These are phyloP conservation scores for Tadarida brasiliensis DNA, from an alignment of 2,797 vertebrate genomes.

Conservation along the genomic window DNA sequence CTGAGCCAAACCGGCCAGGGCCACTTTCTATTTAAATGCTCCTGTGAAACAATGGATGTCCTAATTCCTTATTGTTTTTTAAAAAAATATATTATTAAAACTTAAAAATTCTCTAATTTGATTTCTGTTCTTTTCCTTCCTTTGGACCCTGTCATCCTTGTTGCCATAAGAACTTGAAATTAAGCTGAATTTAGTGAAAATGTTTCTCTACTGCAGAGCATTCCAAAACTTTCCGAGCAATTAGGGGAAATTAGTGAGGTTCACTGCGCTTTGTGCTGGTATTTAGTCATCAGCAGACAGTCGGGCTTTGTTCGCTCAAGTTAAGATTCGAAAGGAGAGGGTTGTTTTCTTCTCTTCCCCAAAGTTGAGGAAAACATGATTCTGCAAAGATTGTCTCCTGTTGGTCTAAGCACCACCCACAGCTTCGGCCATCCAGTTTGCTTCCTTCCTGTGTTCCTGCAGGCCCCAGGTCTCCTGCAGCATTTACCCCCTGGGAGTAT, in stretches of 20 bases:
- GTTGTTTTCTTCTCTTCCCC: neutral
- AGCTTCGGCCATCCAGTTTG: neutral
- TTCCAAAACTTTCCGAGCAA: constrained; percentile 69
- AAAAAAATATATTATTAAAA: constrained; percentile 31
- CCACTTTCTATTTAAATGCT: constrained; percentile 12
- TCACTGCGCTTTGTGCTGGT: neutral
- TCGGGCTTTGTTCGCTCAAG: neutral
- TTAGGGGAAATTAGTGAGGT: constrained; percentile 76
- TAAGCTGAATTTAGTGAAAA: constrained; percentile 59
- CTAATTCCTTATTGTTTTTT: neutral
- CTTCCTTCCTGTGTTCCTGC: neutral
- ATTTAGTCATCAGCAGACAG: neutral
- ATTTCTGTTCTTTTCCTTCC: neutral
- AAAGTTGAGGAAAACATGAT: neutral
- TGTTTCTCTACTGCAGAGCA: constrained; percentile 56
- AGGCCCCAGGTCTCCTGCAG: neutral
- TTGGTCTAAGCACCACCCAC: neutral
- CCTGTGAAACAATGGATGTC: neutral
- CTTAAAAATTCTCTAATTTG: neutral
- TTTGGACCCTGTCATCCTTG: constrained; percentile 12
- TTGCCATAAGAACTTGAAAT: constrained; percentile 38
- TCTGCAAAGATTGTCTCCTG: neutral
- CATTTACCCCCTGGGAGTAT: fast-evolving
- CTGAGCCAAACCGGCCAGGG: too few species aligned
- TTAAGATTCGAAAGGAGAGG: neutral